Conservation (phyloP, 2,888 invertebrate species). For the Hyposoter dolosus region DNA sequence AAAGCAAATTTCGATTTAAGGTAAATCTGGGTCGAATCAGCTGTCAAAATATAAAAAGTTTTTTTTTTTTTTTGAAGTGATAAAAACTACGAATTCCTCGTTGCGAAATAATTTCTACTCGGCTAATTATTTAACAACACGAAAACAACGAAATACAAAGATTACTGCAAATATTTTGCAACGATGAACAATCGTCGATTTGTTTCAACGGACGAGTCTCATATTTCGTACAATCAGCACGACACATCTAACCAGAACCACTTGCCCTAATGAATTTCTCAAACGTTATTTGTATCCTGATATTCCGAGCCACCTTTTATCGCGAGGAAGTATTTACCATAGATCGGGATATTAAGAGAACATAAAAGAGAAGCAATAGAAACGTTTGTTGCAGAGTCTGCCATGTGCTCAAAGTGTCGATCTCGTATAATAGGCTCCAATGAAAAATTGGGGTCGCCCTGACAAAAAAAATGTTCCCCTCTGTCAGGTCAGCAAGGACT, state of each 20-base stretch:
- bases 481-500: neutral
- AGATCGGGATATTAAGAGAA: constrained; percentile 71
- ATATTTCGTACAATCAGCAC: neutral
- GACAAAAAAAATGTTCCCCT: neutral
- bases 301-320: constrained; percentile 53
- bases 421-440: neutral
- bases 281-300: constrained; percentile 53
- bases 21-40: neutral
- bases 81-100: neutral
- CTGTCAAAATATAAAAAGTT: neutral
- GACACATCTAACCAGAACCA: neutral
- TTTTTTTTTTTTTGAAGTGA: neutral
- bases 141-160: neutral
- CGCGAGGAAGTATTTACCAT: constrained; percentile 71
- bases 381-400: constrained; percentile 49
- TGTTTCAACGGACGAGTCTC: neutral
- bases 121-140: neutral
- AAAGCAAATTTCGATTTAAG: neutral
- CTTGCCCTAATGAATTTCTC: neutral
- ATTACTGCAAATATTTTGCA: neutral
- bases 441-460: constrained; percentile 17
- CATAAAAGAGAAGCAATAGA: constrained; percentile 63
- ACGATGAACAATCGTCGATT: neutral
- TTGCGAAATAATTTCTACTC: neutral
- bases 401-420: constrained; percentile 21